Base-by-base conservation (phyloP, 2,797 vertebrate species). In the Lutjanus argentimaculatus region DNA sequence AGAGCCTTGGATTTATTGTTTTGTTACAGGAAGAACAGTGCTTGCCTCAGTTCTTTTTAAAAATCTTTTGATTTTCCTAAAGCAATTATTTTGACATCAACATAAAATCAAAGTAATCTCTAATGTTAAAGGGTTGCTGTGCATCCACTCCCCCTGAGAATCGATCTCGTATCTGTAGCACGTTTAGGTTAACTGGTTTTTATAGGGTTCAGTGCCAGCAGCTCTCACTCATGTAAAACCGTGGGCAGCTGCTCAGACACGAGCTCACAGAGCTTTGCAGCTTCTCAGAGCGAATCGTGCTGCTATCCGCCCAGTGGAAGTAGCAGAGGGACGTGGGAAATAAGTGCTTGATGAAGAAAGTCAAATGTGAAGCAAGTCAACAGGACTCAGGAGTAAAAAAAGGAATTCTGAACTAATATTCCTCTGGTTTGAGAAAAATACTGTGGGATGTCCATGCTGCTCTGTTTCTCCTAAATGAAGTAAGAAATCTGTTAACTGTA, bases 121-220 rank as follows among this genome's bases (percentile, higher is more conserved):
- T 63, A 22, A 22, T 25, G 40, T 43, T 40, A 51, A 75, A n/a
- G 6, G 53, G 17, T 45, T 56, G 30, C n/a, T 55, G 8, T 66
- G 4, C 16, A 64, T 36, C 46, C 14, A 56, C 6, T 59, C n/a
- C 72, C 8, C 56, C 43, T 40, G 64, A 65, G 19, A 67, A 61
- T 64, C 22, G 19, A 25, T 25, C 15, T 57, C 25, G 9, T 43
- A 12, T 62, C 55, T 7, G 19, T 40, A 40, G 42, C 22, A 49
- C 16, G 15, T 30, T 45, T 21, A 49, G 55, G 59, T 77, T 70
- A 74, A 74, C 53, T 61, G 22, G 9, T 61, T 61, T 63, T 42
- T 40, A 58, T 55, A 14, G 11, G 46, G 53, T 69, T 62, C 16
- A 40, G 16, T 49, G 42, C 52, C 58, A 72, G 17, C 51, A 55